Base-by-base conservation (phyloP, 2,113 vertebrate species). In the Oryzias woworae region DNA sequence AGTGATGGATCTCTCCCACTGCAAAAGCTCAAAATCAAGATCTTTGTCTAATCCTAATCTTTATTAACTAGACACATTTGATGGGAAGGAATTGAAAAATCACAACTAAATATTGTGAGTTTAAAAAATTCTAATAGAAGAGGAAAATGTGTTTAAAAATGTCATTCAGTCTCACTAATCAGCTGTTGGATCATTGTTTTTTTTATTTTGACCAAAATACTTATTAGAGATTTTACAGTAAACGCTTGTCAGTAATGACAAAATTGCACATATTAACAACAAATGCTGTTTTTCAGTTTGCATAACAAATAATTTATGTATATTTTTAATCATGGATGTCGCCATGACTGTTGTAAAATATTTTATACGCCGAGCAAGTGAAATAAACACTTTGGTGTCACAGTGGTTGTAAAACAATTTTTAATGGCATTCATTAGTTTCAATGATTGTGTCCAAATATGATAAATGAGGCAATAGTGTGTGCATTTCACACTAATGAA, bases 371-470 rank as follows among this genome's bases (percentile, higher is more conserved):
- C 41, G 58, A 81, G 52, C 70, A 71, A 83, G 58, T 62, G 59
- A 71, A 80, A 87, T 88, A 87, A 88, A 88, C 66, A 66, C 64
- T 77, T 66, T 73, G 31, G 51, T 59, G 50, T 58, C 53, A 72
- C 68, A 71, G 14, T 51, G 4, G 18, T 66, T 73, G 62, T 66
- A 79, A 81, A 58, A 62, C 53, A 43, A 46, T 18, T 48, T 62
- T 73, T 57, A 23, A 50, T 72, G 53, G 66, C 65, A 49, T 80
- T 79, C 77, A 81, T 69, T 70, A 66, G 49, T 66, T 49, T 58
- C 43, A 78, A 69, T 66, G 14, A 45, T 16, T 45, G 14, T 16
- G 60, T 51, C 73, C 59, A 43, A 18, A 64, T n/a, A 46, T 75
- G 75, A 88, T 59, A 77, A 73, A 87, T 66, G n/a, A 43, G 64